phyloP scores from a whole-genome alignment of 2,888 invertebrate genomes.

The Labia minor region DNA sequence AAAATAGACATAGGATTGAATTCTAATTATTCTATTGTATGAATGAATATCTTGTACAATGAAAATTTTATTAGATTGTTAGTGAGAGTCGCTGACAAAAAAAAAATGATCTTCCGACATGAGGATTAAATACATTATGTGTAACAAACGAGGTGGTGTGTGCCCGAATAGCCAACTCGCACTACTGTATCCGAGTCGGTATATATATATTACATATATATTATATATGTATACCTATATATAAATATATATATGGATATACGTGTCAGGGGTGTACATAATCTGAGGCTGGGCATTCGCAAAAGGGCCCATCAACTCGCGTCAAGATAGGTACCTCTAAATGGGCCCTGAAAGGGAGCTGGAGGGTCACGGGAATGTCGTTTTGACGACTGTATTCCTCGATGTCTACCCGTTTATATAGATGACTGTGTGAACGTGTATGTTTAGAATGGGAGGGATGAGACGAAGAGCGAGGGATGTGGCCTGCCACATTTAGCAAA shows the following conservation, averaged over 20 bases:
- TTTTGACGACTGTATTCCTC: neutral
- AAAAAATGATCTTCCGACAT: too few relatives aligned
- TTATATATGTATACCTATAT: too few relatives aligned
- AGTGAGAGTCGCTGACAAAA: too few relatives aligned
- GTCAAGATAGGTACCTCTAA: constrained; percentile 7
- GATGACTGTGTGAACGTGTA: too few relatives aligned
- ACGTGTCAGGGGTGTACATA: neutral
- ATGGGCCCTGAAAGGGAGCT: neutral
- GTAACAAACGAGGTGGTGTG: neutral
- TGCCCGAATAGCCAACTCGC: neutral
- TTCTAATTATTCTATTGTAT: too few relatives aligned
- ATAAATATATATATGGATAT: neutral
- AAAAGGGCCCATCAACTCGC: neutral
- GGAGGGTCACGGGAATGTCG: neutral
- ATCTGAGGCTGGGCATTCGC: neutral
- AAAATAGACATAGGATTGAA: too few relatives aligned
- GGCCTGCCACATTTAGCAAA: neutral
- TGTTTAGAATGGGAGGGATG: too few relatives aligned
- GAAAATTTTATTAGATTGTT: too few relatives aligned
- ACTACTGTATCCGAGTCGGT: neutral
- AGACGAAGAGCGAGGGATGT: neutral
- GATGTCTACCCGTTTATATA: too few relatives aligned
- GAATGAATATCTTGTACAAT: too few relatives aligned
- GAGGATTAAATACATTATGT: too few relatives aligned
- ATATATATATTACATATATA: neutral